A percentile compares a stretch with the other conserved stretches of the same genome.
phyloP scores from a whole-genome alignment of 2,113 vertebrate species.

The Rhizomys pruinosus region DNA sequence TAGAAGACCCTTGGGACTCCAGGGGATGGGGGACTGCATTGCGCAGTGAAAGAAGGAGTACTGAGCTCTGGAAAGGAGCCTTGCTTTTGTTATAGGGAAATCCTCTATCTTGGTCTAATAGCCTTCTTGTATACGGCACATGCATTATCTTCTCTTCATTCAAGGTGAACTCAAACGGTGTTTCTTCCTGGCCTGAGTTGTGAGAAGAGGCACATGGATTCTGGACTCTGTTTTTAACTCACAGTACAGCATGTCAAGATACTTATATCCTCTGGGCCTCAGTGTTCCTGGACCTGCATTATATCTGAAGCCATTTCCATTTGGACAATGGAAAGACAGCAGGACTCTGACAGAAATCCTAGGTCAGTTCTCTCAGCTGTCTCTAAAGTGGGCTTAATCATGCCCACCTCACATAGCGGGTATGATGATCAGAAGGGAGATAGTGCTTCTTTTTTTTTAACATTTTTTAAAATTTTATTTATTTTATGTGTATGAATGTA shows the following conservation, averaged over 20 bases:
- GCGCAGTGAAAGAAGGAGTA: background rate
- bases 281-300: background rate
- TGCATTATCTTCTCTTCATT: background rate
- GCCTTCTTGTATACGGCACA: background rate
- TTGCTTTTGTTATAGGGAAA: constrained; percentile 22
- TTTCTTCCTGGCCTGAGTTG: background rate
- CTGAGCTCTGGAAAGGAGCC: background rate
- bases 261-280: background rate
- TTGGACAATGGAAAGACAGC: background rate
- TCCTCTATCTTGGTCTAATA: background rate
- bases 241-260: background rate
- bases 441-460: background rate
- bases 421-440: background rate
- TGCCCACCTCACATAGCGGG: background rate
- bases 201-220: background rate
- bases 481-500: too few relatives aligned
- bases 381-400: background rate
- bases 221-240: background rate
- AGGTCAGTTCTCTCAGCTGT: background rate
- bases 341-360: background rate
- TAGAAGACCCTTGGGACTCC: constrained; percentile 57
- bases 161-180: background rate
- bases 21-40: background rate
- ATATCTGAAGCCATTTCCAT: background rate
- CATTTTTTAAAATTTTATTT: too few relatives aligned